Conservation (phyloP, 2,113 vertebrate genomes). For the Trochalopteron elliotii region DNA sequence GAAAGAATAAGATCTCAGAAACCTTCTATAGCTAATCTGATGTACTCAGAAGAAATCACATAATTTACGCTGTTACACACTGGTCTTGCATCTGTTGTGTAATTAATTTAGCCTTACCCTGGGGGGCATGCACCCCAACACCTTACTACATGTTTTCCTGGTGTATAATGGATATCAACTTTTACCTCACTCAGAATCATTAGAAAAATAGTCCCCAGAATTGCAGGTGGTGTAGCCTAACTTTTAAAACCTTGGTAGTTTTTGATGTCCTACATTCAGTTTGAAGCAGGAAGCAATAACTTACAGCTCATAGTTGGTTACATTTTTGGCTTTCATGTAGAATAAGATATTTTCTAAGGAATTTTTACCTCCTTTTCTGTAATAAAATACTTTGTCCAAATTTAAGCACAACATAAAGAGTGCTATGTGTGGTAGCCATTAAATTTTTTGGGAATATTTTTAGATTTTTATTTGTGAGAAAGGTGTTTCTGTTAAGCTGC, state of each 20-base stretch:
- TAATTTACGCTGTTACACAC: not conserved
- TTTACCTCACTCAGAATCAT: not conserved
- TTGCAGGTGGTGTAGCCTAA: not conserved
- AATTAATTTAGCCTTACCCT: not conserved
- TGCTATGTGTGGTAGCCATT: fast-evolving
- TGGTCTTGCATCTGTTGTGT: not conserved
- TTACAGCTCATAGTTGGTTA: not conserved
- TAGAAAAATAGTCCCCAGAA: not conserved
- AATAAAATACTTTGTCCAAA: not conserved
- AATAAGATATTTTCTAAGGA: not conserved
- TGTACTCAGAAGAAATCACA: fast-evolving
- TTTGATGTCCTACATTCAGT: not conserved
- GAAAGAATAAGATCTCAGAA: not conserved
- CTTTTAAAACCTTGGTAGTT: not conserved
- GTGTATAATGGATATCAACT: not conserved
- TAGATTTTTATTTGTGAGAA: not conserved
- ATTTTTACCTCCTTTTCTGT: not conserved
- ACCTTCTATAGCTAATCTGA: not conserved
- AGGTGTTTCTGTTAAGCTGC: not conserved
- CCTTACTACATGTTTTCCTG: not conserved
- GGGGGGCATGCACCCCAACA: too few relatives aligned
- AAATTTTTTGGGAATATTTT: not conserved
- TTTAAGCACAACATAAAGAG: not conserved
- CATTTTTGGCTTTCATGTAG: not conserved
- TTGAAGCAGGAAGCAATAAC: not conserved